phyloP scores from a whole-genome alignment of 2,113 vertebrate species.

The Hyla sarda region DNA sequence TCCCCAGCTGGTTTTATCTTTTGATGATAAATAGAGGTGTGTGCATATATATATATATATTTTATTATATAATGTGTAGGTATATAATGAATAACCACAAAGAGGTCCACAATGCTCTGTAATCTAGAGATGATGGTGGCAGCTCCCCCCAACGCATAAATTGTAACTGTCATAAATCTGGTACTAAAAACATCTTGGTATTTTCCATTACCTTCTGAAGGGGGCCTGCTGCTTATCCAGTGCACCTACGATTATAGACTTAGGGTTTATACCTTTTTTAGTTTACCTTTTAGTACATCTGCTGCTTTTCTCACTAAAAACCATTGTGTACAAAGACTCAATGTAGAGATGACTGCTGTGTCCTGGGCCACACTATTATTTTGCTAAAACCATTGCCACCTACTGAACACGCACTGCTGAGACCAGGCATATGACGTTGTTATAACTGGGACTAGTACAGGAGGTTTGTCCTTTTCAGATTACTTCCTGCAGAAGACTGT shows the following conservation, averaged over 20 bases:
- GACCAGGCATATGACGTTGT: not conserved
- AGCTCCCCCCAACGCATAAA: not conserved
- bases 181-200: not conserved
- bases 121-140: not conserved
- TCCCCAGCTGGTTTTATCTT: not conserved
- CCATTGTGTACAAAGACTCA: not conserved
- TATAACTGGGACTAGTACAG: not conserved
- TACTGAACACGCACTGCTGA: not conserved
- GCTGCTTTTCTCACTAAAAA: too few species aligned
- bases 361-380: not conserved
- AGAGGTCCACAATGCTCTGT: not conserved
- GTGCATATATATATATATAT: too few species aligned
- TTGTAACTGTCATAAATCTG: not conserved
- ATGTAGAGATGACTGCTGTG: not conserved
- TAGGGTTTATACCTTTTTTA: too few species aligned
- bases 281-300: too few species aligned
- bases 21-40: too few species aligned
- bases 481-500: not conserved
- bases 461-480: not conserved
- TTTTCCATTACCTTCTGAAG: too few species aligned
- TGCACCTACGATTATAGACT: too few species aligned
- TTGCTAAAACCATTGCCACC: slow-evolving; percentile 18
- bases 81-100: not conserved
- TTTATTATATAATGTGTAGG: not conserved
- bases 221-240: too few species aligned